Conservation (phyloP, 1,140 invertebrate species). For the Hesperophylax magnus region DNA sequence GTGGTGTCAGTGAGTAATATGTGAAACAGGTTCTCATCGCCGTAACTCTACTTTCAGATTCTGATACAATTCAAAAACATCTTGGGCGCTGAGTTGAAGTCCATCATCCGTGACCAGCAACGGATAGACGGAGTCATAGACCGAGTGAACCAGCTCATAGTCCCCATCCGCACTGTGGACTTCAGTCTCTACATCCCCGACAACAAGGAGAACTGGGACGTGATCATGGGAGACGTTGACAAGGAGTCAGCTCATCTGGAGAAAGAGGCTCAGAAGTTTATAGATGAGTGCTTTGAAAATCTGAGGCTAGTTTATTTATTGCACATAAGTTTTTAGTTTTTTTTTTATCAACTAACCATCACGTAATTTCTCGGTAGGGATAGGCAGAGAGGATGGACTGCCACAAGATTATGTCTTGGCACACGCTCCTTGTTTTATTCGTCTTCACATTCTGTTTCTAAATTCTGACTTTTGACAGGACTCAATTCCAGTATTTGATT, state of each 20-base stretch:
- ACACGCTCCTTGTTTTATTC: too few species aligned
- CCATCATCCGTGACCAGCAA: constrained; percentile 86
- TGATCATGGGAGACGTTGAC: constrained; percentile 82
- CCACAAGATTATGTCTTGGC: too few species aligned
- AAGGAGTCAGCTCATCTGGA: constrained; percentile 82
- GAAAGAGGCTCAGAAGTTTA: constrained; percentile 86
- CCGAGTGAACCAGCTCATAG: constrained; percentile 79
- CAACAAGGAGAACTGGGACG: constrained; percentile 87
- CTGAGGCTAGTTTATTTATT: constrained; percentile 68
- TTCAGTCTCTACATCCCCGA: constrained; percentile 86
- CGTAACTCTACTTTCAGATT: constrained; percentile 67
- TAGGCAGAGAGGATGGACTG: too few species aligned
- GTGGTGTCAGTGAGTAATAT: too few species aligned
- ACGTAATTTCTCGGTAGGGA: too few species aligned
- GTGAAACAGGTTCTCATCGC: too few species aligned
- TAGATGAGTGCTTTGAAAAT: constrained; percentile 87
- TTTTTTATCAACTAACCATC: constrained; percentile 24
- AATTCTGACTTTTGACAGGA: too few species aligned
- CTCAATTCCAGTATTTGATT: too few species aligned
- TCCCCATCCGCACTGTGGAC: constrained; percentile 81
- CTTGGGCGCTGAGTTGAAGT: constrained; percentile 88
- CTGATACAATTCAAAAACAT: constrained; percentile 91
- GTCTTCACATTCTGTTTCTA: too few species aligned
- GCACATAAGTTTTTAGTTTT: not conserved
- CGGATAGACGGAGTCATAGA: constrained; percentile 87